Conservation (phyloP, 2,888 invertebrate species). For the Caenorhabditis sp. region DNA sequence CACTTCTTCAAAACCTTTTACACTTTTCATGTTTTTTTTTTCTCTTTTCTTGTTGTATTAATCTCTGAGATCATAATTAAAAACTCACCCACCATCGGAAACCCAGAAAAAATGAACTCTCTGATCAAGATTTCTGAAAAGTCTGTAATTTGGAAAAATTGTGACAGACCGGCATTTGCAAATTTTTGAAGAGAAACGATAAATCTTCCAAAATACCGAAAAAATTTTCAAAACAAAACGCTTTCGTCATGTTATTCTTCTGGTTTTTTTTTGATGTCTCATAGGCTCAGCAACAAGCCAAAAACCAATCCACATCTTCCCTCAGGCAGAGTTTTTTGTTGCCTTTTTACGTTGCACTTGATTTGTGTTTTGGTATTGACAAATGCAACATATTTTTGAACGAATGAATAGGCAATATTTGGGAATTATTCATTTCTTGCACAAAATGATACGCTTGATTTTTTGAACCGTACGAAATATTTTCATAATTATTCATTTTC, state of each 20-base stretch:
- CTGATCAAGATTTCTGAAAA: too few relatives aligned
- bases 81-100: too few relatives aligned
- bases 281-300: neutral
- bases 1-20: slow-evolving; percentile 31
- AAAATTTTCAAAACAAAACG: neutral
- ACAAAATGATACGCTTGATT: too few relatives aligned
- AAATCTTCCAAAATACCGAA: neutral
- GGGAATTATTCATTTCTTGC: too few relatives aligned
- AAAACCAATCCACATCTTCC: neutral
- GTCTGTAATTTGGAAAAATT: too few relatives aligned
- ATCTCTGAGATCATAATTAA: too few relatives aligned
- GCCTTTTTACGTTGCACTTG: neutral
- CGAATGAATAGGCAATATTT: too few relatives aligned
- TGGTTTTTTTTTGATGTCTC: neutral
- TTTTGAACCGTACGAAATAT: too few relatives aligned
- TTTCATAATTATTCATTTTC: too few relatives aligned
- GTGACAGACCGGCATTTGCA: too few relatives aligned
- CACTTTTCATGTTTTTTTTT: slow-evolving; percentile 15
- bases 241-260: neutral
- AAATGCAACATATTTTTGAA: neutral
- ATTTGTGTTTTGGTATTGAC: neutral
- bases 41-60: slow-evolving; percentile 4
- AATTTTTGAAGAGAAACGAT: neutral
- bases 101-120: too few relatives aligned
- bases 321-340: neutral